These are phyloP conservation scores for Onychomys torridus DNA, from an alignment of 2,797 vertebrate genomes.

Conservation along the genomic window DNA sequence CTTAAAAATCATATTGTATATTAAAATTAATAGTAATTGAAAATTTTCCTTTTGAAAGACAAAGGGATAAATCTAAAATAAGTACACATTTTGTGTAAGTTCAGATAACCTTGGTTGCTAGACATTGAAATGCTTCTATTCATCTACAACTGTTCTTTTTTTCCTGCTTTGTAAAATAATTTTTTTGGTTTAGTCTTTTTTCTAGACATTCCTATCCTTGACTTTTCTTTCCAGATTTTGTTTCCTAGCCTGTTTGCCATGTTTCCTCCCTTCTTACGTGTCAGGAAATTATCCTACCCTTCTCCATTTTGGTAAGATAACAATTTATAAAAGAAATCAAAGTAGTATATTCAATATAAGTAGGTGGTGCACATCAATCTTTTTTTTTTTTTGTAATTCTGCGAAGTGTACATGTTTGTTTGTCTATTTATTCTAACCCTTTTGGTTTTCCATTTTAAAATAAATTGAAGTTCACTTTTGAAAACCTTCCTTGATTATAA, in stretches of 20 bases:
- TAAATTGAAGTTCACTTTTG: conserved; percentile 70
- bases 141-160: conserved; percentile 89
- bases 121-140: conserved; percentile 84
- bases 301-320: conserved; percentile 93
- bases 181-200: conserved; percentile 90
- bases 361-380: conserved; percentile 81
- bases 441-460: conserved; percentile 85
- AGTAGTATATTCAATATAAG: conserved; percentile 84
- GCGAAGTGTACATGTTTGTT: conserved; percentile 83
- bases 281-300: conserved; percentile 92
- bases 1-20: conserved; percentile 37
- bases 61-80: conserved; percentile 65
- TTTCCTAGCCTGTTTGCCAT: conserved; percentile 93
- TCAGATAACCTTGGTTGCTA: conserved; percentile 60
- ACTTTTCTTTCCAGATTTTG: conserved; percentile 94
- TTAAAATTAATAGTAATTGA: conserved; percentile 59
- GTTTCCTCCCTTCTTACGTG: conserved; percentile 92
- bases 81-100: neutral
- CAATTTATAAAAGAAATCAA: conserved; percentile 87
- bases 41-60: conserved; percentile 62
- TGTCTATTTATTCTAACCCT: conserved; percentile 86
- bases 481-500: conserved; percentile 45
- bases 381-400: conserved; percentile 82
- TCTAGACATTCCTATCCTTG: conserved; percentile 92
- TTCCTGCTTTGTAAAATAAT: conserved; percentile 90